Percentiles rank a stretch among this genome's conserved stretches.
Evolutionary conservation across 2,113 vertebrate species (phyloP).

Genomic region (Rissa tridactyla): DNA sequence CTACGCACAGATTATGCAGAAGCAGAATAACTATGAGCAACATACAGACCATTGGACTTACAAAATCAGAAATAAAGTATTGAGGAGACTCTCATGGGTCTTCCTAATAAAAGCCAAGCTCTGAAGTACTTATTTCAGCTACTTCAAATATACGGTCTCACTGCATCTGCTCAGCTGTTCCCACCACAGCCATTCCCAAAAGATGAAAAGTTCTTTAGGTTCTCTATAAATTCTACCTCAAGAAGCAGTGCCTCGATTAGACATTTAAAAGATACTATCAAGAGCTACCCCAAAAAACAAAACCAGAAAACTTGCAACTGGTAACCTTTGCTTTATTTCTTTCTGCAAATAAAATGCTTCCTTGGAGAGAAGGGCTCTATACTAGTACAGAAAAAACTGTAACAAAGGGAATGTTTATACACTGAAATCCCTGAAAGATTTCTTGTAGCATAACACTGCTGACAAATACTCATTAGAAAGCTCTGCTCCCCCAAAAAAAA

Average conservation of each 20-base stretch:
- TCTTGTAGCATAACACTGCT: not conserved
- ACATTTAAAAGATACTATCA: not conserved
- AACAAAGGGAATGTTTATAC: not conserved
- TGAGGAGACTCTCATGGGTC: not conserved
- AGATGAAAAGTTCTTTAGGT: not conserved
- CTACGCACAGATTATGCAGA: not conserved
- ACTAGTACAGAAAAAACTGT: not conserved
- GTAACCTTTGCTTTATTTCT: constrained; percentile 2
- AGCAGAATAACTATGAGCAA: not conserved
- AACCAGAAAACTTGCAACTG: not conserved
- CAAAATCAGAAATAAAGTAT: not conserved
- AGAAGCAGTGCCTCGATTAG: not conserved
- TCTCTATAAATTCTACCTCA: not conserved
- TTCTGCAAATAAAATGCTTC: not conserved
- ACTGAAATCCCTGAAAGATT: not conserved
- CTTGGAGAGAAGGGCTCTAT: not conserved
- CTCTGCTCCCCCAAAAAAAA: not conserved
- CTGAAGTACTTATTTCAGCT: not conserved
- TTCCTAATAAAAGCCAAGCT: not conserved
- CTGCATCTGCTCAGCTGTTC: not conserved
- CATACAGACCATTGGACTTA: accelerated
- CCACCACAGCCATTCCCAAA: not conserved
- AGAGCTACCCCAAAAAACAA: not conserved
- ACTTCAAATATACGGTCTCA: not conserved
- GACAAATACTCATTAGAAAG: not conserved